phyloP scores from a whole-genome alignment of 2,797 vertebrate genomes.

The Enteromius viviparus region DNA sequence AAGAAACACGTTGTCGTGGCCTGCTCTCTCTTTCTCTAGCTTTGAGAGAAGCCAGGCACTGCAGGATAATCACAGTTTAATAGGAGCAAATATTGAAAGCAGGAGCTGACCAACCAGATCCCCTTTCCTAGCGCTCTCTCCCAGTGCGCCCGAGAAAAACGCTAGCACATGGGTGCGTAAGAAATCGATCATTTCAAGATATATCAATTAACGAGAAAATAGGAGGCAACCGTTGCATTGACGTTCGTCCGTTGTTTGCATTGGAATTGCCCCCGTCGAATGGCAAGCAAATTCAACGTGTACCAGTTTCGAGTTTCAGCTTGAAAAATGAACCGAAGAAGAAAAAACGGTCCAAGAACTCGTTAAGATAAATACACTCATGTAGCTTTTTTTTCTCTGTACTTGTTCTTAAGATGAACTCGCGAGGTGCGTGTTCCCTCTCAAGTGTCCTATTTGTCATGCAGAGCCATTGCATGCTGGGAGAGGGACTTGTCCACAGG shows the following conservation, averaged over 20 bases:
- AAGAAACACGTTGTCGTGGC: conserved; percentile 67
- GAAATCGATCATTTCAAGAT: conserved; percentile 70
- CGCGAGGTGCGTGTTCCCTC: conserved; percentile 76
- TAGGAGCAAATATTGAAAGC: conserved; percentile 82
- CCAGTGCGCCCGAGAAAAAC: conserved; percentile 67
- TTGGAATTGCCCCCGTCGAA: conserved; percentile 58
- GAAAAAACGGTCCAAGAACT: conserved; percentile 21
- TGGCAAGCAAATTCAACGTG: conserved; percentile 16
- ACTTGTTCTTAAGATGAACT: conserved; percentile 77
- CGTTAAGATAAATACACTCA: conserved; percentile 2
- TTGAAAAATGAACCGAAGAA: conserved; percentile 24
- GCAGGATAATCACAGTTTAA: conserved; percentile 81
- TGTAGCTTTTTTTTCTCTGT: neutral
- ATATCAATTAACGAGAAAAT: conserved; percentile 71
- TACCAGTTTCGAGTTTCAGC: conserved; percentile 23
- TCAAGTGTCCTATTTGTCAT: conserved; percentile 86
- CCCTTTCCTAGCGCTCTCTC: conserved; percentile 62
- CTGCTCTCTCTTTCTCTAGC: conserved; percentile 72
- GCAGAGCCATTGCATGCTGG: conserved; percentile 82
- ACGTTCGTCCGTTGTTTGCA: conserved; percentile 59
- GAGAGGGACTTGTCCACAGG: conserved; percentile 67
- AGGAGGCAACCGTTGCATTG: conserved; percentile 56
- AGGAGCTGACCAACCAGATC: conserved; percentile 72
- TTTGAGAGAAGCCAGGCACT: conserved; percentile 81
- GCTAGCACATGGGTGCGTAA: conserved; percentile 72